Evolutionary conservation across 2,113 vertebrate genomes (phyloP).

Genomic region (Pleuronectes platessa): DNA sequence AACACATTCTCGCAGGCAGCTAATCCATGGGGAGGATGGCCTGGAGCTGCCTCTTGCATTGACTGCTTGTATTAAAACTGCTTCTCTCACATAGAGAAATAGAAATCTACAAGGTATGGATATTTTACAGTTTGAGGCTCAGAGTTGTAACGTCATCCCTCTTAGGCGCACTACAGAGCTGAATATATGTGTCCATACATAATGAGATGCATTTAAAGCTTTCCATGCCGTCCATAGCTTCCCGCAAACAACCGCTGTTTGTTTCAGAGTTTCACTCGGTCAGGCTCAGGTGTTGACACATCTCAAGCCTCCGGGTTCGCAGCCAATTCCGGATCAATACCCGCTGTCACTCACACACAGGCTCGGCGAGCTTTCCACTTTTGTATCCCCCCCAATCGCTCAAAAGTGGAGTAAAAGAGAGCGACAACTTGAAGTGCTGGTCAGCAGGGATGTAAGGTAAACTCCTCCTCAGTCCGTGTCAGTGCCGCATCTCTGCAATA

Average conservation of each 20-base stretch:
- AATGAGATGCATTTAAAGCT: neutral
- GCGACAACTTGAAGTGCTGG: neutral
- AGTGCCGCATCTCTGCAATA: neutral
- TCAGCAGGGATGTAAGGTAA: neutral
- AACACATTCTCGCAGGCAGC: neutral
- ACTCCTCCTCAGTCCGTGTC: neutral
- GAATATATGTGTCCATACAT: neutral
- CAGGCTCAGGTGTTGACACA: slow-evolving; percentile 17
- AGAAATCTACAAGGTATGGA: neutral
- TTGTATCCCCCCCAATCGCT: neutral
- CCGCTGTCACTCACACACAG: slow-evolving; percentile 13
- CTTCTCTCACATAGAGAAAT: neutral
- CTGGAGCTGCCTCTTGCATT: neutral
- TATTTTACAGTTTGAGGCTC: neutral
- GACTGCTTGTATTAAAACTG: neutral
- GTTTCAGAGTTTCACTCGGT: neutral
- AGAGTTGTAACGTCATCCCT: neutral
- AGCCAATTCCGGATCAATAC: slow-evolving; percentile 35
- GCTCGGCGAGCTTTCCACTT: neutral
- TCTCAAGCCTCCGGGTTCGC: neutral
- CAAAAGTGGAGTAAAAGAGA: neutral
- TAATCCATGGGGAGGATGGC: slow-evolving; percentile 23
- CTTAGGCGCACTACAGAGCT: neutral
- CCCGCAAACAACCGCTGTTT: neutral
- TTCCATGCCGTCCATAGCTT: neutral